These are phyloP conservation scores for Eupithecia exiguata DNA, from an alignment of 2,888 invertebrate species.

Conservation along the genomic window DNA sequence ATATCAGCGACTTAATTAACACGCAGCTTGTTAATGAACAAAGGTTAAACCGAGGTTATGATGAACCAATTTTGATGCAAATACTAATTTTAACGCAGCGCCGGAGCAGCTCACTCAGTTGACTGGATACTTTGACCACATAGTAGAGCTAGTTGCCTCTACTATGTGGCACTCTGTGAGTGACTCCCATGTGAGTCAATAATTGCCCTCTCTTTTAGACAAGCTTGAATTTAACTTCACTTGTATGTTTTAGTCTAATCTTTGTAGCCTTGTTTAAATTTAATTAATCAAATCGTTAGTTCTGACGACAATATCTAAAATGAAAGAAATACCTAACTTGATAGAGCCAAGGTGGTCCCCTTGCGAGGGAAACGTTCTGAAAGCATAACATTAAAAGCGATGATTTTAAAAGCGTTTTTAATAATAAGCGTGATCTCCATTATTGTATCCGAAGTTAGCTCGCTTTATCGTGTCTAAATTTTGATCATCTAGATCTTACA, in stretches of 20 bases:
- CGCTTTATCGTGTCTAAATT: not conserved
- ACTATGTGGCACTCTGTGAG: not conserved
- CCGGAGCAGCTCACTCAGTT: constrained; percentile 14
- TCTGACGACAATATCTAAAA: not conserved
- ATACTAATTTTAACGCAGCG: constrained; percentile 30
- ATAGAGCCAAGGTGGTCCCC: not conserved
- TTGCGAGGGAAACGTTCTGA: not conserved
- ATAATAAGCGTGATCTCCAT: not conserved
- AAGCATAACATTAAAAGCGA: no score
- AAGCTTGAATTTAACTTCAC: not conserved
- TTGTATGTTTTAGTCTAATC: not conserved
- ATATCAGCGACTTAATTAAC: constrained; percentile 28
- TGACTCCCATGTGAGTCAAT: not conserved
- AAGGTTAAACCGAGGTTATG: constrained; percentile 30
- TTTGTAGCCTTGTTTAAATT: not conserved
- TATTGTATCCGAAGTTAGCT: not conserved
- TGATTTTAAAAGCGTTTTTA: no score
- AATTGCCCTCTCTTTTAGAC: not conserved
- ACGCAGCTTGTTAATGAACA: constrained; percentile 21
- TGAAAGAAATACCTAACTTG: not conserved
- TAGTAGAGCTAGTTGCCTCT: not conserved
- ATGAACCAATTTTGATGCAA: constrained; percentile 34
- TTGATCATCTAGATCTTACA: not conserved
- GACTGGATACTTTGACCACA: constrained; percentile 13
- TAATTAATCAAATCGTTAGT: no score